Evolutionary conservation across 2,888 invertebrate genomes (phyloP).

Genomic region (Pheosia gnoma): DNA sequence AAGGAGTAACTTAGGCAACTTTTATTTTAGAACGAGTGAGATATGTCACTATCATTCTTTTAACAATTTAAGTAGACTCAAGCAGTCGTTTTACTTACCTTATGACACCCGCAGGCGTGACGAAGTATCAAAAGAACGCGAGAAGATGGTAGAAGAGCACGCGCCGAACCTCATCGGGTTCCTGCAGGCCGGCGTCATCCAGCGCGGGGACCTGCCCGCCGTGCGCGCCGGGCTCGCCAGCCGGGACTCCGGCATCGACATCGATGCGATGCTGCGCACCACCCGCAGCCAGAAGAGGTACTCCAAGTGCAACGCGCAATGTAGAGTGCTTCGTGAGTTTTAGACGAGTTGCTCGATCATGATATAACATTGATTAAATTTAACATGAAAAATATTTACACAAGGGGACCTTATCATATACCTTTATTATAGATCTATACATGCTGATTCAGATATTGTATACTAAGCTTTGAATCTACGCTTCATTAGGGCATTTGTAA

Average conservation of each 20-base stretch:
- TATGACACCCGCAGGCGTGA: slow-evolving; percentile 55
- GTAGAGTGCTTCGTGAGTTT: slow-evolving; percentile 53
- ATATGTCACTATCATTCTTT: too few species aligned
- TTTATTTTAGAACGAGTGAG: too few species aligned
- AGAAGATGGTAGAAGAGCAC: slow-evolving; percentile 82
- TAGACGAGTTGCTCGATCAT: slow-evolving; percentile 18
- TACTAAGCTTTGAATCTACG: too few species aligned
- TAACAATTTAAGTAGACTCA: too few species aligned
- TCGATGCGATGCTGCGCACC: slow-evolving; percentile 36
- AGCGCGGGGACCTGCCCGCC: slow-evolving; percentile 65
- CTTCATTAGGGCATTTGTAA: too few species aligned
- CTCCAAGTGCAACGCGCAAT: slow-evolving; percentile 69
- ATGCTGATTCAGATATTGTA: too few species aligned
- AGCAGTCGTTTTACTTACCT: too few species aligned
- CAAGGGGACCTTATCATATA: too few species aligned
- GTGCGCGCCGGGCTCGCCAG: slow-evolving; percentile 34
- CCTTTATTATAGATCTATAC: too few species aligned
- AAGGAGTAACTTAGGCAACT: too few species aligned
- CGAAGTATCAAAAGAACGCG: slow-evolving; percentile 83
- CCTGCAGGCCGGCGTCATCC: slow-evolving; percentile 82
- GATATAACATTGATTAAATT: neutral
- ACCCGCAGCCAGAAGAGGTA: slow-evolving; percentile 29
- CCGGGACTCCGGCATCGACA: slow-evolving; percentile 25
- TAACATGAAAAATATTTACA: too few species aligned
- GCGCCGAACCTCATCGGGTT: slow-evolving; percentile 82